Percentiles rank a stretch among this genome's conserved stretches.
These are phyloP conservation scores for Argyrosomus japonicus DNA, from an alignment of 2,113 vertebrate species.

Conservation along the genomic window DNA sequence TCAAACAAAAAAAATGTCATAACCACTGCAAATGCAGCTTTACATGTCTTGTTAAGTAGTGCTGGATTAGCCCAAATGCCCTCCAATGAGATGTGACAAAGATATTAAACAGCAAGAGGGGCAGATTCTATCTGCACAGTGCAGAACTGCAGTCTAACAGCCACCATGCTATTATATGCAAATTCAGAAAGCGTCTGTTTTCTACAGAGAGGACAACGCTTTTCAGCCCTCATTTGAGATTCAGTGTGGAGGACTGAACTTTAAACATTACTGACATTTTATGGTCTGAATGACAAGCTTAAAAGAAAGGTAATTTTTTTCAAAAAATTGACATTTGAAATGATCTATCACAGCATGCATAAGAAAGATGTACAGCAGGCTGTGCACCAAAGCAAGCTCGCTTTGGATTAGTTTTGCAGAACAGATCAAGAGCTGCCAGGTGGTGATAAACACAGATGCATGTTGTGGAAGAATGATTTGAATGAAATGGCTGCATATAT, in stretches of 20 bases:
- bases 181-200: conserved; percentile 18
- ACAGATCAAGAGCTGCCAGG: background rate
- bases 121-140: conserved; percentile 32
- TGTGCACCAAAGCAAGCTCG: background rate
- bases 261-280: conserved; percentile 18
- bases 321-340: conserved; percentile 15
- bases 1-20: conserved; percentile 5
- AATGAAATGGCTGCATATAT: background rate
- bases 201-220: background rate
- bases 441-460: background rate
- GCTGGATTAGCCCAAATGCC: conserved; percentile 56
- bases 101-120: conserved; percentile 51
- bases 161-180: conserved; percentile 6
- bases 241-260: conserved; percentile 28
- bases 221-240: conserved; percentile 13
- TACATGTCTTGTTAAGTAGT: conserved; percentile 41
- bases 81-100: conserved; percentile 34
- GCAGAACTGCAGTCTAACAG: background rate
- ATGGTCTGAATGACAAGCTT: conserved; percentile 1
- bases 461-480: background rate
- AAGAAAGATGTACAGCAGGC: background rate
- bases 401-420: background rate
- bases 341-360: conserved; percentile 32
- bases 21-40: background rate
- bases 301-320: conserved; percentile 23